phyloP scores from a whole-genome alignment of 2,888 invertebrate genomes.

The Tinea pellionella region DNA sequence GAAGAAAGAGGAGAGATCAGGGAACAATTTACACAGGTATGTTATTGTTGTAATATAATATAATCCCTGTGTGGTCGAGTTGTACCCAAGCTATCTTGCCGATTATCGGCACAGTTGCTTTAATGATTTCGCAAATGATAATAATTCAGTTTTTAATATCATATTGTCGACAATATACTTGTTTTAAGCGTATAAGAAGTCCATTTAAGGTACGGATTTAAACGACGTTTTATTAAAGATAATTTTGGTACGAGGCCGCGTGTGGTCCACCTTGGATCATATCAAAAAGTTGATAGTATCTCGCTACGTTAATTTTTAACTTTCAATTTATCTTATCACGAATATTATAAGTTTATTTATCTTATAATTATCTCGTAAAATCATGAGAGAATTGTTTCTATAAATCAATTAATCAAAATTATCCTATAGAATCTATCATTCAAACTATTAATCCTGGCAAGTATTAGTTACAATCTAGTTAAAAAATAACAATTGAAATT shows the following conservation, averaged over 20 bases:
- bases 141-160: neutral
- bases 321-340: neutral
- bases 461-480: too few relatives aligned
- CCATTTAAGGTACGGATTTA: neutral
- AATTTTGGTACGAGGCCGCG: conserved; percentile 8
- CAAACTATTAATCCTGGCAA: too few relatives aligned
- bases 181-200: neutral
- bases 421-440: too few relatives aligned
- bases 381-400: too few relatives aligned
- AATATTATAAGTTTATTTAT: neutral
- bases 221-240: neutral
- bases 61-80: neutral
- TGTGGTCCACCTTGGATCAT: conserved; percentile 7
- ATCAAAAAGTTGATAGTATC: neutral
- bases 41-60: conserved; percentile 23
- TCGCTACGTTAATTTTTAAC: neutral
- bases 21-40: conserved; percentile 82
- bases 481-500: too few relatives aligned
- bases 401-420: too few relatives aligned
- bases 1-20: conserved; percentile 81
- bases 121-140: neutral
- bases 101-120: neutral
- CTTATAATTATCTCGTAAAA: neutral
- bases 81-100: neutral
- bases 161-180: neutral